Conservation (phyloP, 2,888 invertebrate genomes). For the Trimorus sp. region DNA sequence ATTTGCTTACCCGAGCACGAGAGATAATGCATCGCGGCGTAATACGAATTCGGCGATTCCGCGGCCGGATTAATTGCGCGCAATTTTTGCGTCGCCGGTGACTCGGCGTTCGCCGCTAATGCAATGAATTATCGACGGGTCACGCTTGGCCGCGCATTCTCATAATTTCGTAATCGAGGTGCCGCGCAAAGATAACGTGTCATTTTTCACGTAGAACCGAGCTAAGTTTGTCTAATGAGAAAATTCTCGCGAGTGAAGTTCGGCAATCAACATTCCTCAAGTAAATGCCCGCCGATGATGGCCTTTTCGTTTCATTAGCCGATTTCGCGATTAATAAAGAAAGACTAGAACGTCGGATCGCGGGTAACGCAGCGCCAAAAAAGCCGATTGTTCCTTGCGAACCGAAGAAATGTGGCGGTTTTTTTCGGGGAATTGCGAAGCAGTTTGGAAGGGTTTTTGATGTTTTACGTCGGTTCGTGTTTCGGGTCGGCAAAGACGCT, state of each 20-base stretch:
- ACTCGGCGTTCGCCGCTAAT: not conserved
- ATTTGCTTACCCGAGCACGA: slow-evolving; percentile 36
- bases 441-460: no score
- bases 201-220: slow-evolving; percentile 56
- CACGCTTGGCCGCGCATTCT: slow-evolving; percentile 39
- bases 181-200: slow-evolving; percentile 51
- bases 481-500: no score
- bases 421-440: no score
- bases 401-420: no score
- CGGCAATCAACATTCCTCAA: slow-evolving; percentile 59
- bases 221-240: slow-evolving; percentile 62
- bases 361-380: slow-evolving; percentile 6
- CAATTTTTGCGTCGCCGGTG: slow-evolving; percentile 11
- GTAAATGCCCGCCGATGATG: slow-evolving; percentile 54
- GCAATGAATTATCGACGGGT: slow-evolving; percentile 23
- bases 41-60: not conserved
- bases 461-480: no score
- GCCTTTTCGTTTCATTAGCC: slow-evolving; percentile 64
- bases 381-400: no score
- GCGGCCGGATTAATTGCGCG: slow-evolving; percentile 10
- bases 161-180: slow-evolving; percentile 61
- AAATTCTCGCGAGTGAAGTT: slow-evolving; percentile 60
- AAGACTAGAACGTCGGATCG: slow-evolving; percentile 55
- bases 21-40: slow-evolving; percentile 26
- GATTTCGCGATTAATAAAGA: slow-evolving; percentile 63